Evolutionary conservation across 2,113 vertebrate species (phyloP), one percentile per base, ranked within the genome.

Genomic region (Phainopepla nitens): DNA sequence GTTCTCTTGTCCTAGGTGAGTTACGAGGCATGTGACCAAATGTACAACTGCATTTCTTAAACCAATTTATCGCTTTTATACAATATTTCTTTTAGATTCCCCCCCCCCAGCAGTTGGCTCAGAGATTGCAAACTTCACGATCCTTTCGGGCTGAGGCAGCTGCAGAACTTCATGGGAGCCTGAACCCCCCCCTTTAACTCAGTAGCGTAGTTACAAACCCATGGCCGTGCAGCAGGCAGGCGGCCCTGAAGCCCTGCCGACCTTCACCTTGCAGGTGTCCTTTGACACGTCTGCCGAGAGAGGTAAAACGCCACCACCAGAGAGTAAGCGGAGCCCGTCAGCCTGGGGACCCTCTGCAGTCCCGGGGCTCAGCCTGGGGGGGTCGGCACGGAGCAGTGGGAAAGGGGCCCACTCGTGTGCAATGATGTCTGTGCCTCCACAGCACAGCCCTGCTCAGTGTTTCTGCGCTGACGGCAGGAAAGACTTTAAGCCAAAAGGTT

Each of bases 1-100:
- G 56, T 82, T 92, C 72, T 75, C 36, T 60, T 39, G n/a, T 95
- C 80, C 89, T 95, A 81, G 80, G 86, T 94, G 92, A 96, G 92
- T 94, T 96, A 93, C 20, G 27, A 93, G 85, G 85, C 90, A 92
- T 39, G 41, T 0, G 4, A 93, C 56, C 35, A 60, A 95, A 86
- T 1, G 56, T 62, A 45, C 60, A 56, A 89, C 47, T 49, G 35
- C 68, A 29, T 60, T 94, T 93, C 79, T 90, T 60, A 78, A 92
- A 66, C 71, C 62, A 49, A n/a, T 87, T 62, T 70, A 83, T 86
- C 11, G 54, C 72, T 80, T 95, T 83, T 75, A 51, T 90, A 47
- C 71, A 82, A 14, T 47, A 62, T 85, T 88, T 93, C 85, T 85
- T n/a, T 77, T 83, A 70, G 42, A 69, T 73, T 70, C 36, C 8